Percentiles rank a stretch among this genome's conserved stretches.
These are phyloP conservation scores for Malthinus seriepunctatus DNA, from an alignment of 2,888 invertebrate species.

Conservation along the genomic window DNA sequence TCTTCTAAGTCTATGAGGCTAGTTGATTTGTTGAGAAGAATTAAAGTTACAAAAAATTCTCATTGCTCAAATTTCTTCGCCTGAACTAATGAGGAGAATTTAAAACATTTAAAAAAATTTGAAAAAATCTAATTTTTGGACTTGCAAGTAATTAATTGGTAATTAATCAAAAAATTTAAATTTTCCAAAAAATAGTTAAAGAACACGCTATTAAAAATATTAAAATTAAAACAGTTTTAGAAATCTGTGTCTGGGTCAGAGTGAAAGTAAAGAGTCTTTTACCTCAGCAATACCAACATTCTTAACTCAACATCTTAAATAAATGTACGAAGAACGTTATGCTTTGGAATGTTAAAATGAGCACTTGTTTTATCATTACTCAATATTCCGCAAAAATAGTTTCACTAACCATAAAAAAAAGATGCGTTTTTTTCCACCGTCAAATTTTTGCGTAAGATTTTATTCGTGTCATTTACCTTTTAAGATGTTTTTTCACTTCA, in stretches of 20 bases:
- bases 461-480: neutral
- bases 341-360: slow-evolving; percentile 19
- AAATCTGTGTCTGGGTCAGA: slow-evolving; percentile 37
- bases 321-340: slow-evolving; percentile 10
- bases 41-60: too few relatives aligned
- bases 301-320: slow-evolving; percentile 30
- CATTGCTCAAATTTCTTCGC: too few relatives aligned
- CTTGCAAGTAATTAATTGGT: too few relatives aligned
- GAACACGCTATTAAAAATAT: too few relatives aligned
- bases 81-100: too few relatives aligned
- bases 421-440: neutral
- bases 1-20: too few relatives aligned
- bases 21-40: too few relatives aligned
- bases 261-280: slow-evolving; percentile 40
- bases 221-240: neutral
- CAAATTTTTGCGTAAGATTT: neutral
- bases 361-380: slow-evolving; percentile 11
- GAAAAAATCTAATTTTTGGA: too few relatives aligned
- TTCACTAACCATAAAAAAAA: slow-evolving; percentile 9
- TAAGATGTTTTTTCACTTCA: too few relatives aligned
- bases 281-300: slow-evolving; percentile 31
- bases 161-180: too few relatives aligned
- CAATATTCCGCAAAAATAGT: slow-evolving; percentile 14
- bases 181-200: too few relatives aligned
- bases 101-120: too few relatives aligned